A percentile compares a stretch with the other conserved stretches of the same genome.
Evolutionary conservation across 1,140 invertebrate genomes (phyloP).

Genomic region (Heliconius congener): DNA sequence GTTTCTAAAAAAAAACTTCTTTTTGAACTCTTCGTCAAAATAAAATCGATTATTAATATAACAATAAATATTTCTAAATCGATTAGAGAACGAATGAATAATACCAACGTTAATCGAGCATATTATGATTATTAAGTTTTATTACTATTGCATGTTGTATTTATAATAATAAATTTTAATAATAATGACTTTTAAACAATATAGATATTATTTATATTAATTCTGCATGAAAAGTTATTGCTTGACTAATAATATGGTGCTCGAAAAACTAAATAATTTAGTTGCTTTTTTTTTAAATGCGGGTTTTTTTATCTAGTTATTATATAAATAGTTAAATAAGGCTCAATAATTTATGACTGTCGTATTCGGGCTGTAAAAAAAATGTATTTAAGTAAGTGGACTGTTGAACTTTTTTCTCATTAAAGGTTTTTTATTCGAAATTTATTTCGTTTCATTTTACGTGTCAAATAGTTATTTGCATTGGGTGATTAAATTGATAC

Average conservation of each 20-base stretch:
- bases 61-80: neutral
- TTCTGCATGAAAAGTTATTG: neutral
- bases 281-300: neutral
- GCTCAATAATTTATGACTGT: conserved; percentile 22
- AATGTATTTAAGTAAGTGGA: conserved; percentile 62
- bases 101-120: neutral
- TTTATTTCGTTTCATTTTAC: conserved; percentile 58
- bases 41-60: neutral
- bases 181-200: too few species aligned
- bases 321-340: neutral
- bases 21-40: too few species aligned
- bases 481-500: conserved; percentile 70
- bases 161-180: neutral
- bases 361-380: conserved; percentile 14
- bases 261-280: neutral
- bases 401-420: conserved; percentile 75
- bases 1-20: too few species aligned
- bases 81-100: neutral
- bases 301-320: neutral
- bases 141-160: neutral
- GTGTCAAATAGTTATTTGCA: conserved; percentile 31
- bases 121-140: neutral
- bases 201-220: neutral
- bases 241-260: conserved; percentile 1
- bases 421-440: conserved; percentile 61